Conservation (phyloP, 2,888 invertebrate genomes). For the Netelia virgata region DNA sequence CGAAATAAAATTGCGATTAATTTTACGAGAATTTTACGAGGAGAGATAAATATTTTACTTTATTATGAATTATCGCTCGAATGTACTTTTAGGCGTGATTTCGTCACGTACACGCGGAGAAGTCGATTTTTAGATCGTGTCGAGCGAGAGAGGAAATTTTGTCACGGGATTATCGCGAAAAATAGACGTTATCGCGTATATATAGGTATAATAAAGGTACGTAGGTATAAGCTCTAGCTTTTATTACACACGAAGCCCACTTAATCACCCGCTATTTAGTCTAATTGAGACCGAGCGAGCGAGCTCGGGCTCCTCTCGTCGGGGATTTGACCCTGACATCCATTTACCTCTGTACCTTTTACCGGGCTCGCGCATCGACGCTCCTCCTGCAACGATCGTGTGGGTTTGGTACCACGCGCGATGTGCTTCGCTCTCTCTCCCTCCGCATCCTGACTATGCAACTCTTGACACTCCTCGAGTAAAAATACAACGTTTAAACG, state of each 20-base stretch:
- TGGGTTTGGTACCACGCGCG: slow-evolving; percentile 41
- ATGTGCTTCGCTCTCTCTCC: slow-evolving; percentile 48
- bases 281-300: slow-evolving; percentile 80
- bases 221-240: not conserved
- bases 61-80: not conserved
- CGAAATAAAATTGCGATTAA: too few species aligned
- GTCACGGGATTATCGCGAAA: slow-evolving; percentile 5
- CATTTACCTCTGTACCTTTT: slow-evolving; percentile 77
- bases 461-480: slow-evolving; percentile 42
- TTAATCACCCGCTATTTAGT: slow-evolving; percentile 80
- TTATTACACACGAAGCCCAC: slow-evolving; percentile 55
- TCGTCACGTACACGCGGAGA: not conserved
- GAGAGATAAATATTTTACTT: too few species aligned
- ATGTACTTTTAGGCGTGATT: not conserved
- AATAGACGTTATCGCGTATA: slow-evolving; percentile 3
- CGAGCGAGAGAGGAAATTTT: not conserved
- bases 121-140: too few species aligned
- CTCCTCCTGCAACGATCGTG: slow-evolving; percentile 8
- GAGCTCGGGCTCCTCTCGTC: slow-evolving; percentile 65
- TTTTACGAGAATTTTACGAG: too few species aligned
- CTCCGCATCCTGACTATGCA: slow-evolving; percentile 69
- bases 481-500: too few species aligned
- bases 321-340: slow-evolving; percentile 83
- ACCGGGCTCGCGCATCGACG: slow-evolving; percentile 56
- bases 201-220: not conserved